phyloP scores from a whole-genome alignment of 2,888 invertebrate genomes.

The Cryptosula pallasiana region DNA sequence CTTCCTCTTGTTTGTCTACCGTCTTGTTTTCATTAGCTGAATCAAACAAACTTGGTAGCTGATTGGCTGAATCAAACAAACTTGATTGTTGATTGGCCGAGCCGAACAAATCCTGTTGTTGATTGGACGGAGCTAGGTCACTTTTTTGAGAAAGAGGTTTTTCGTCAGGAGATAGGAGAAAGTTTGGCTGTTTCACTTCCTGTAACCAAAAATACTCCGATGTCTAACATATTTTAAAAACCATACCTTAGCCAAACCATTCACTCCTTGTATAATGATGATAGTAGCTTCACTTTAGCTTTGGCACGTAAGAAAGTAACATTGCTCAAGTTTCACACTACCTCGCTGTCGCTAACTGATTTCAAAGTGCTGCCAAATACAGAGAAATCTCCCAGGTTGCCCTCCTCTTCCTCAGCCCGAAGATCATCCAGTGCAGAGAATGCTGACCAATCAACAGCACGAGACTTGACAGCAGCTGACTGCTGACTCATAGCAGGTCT shows the following conservation, averaged over 20 bases:
- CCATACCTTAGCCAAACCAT: no score
- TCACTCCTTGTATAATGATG: no score
- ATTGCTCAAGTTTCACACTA: neutral
- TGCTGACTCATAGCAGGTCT: no score
- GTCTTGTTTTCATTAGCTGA: neutral
- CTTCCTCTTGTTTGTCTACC: neutral
- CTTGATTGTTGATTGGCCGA: neutral
- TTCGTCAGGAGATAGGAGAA: neutral
- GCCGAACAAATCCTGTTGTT: no score
- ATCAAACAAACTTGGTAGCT: neutral
- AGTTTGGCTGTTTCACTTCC: neutral
- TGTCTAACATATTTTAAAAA: no score
- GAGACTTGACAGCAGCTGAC: no score
- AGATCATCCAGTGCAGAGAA: conserved; percentile 14
- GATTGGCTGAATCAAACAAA: neutral
- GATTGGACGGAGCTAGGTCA: no score
- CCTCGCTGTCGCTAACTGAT: neutral
- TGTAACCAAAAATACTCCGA: neutral
- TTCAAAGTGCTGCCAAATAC: conserved; percentile 12
- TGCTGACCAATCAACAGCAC: conserved; percentile 20
- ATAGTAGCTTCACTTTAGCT: no score
- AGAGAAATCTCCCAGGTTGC: conserved; percentile 12
- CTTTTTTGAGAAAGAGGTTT: neutral
- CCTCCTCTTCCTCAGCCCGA: conserved; percentile 18
- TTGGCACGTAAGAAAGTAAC: no score